phyloP scores from a whole-genome alignment of 2,113 vertebrate genomes.

The Alosa alosa region DNA sequence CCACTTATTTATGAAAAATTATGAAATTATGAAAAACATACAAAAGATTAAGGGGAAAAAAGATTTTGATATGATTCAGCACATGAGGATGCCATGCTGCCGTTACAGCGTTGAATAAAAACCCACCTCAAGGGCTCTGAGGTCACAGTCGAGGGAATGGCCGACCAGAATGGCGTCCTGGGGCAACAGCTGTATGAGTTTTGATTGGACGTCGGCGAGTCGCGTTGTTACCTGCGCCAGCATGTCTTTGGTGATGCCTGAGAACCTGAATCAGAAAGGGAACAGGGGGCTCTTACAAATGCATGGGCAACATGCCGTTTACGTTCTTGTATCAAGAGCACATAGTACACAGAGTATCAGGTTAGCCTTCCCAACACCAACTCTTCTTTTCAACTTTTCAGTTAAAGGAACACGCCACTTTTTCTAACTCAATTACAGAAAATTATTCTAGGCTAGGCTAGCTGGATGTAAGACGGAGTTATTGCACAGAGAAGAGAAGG shows the following conservation, averaged over 20 bases:
- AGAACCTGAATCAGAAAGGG: conserved; percentile 72
- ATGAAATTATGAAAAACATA: not conserved
- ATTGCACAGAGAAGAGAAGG: no score
- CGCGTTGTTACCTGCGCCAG: conserved; percentile 76
- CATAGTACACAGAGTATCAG: no score
- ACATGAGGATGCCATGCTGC: not conserved
- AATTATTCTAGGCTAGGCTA: no score
- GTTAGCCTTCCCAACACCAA: no score
- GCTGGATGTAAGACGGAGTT: no score
- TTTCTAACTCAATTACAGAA: no score
- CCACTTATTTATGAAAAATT: no score
- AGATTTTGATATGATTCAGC: not conserved
- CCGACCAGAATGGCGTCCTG: conserved; percentile 85
- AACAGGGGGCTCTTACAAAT: not conserved
- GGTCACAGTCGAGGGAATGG: conserved; percentile 82
- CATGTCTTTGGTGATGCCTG: conserved; percentile 80
- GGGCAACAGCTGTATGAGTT: conserved; percentile 75
- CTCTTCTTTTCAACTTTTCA: no score
- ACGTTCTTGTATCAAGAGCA: no score
- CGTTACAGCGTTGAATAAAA: not conserved
- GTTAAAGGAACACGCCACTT: no score
- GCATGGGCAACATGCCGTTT: no score
- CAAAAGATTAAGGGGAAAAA: not conserved
- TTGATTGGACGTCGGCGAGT: conserved; percentile 76
- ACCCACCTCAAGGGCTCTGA: conserved; percentile 78